phyloP scores from a whole-genome alignment of 2,797 vertebrate species.

The Bradypodion pumilum region DNA sequence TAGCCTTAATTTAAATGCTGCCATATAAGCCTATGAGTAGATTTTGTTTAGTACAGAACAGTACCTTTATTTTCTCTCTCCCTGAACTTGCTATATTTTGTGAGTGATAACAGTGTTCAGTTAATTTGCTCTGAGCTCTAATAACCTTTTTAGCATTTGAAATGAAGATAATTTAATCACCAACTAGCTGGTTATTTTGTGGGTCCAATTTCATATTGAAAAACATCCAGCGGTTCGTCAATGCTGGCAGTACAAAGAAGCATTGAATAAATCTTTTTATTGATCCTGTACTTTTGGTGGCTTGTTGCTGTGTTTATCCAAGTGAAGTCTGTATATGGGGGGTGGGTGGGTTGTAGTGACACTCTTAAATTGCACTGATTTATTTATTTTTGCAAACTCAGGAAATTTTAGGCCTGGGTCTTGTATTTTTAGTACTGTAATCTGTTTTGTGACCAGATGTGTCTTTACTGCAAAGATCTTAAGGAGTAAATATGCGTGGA shows the following conservation, averaged over 20 bases:
- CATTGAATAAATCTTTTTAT: constrained; percentile 68
- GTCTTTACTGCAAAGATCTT: neutral
- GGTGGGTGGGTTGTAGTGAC: neutral
- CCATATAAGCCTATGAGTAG: neutral
- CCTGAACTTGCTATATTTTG: accelerated
- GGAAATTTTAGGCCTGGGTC: neutral
- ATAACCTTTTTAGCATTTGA: accelerated
- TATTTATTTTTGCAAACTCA: neutral
- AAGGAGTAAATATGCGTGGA: too few relatives aligned
- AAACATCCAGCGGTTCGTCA: neutral
- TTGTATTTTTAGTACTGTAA: neutral
- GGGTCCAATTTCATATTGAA: neutral
- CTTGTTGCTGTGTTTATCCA: neutral
- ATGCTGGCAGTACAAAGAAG: neutral
- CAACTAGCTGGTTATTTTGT: neutral
- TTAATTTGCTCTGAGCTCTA: neutral
- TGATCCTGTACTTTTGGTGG: accelerated
- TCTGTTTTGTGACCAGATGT: neutral
- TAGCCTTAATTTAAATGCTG: constrained; percentile 36
- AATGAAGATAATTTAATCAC: accelerated
- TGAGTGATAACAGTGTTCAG: neutral
- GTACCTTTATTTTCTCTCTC: neutral
- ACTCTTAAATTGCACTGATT: neutral
- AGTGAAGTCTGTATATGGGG: neutral
- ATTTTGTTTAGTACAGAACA: neutral